Conservation (phyloP, 2,113 vertebrate genomes). For the Cairina moschata region DNA sequence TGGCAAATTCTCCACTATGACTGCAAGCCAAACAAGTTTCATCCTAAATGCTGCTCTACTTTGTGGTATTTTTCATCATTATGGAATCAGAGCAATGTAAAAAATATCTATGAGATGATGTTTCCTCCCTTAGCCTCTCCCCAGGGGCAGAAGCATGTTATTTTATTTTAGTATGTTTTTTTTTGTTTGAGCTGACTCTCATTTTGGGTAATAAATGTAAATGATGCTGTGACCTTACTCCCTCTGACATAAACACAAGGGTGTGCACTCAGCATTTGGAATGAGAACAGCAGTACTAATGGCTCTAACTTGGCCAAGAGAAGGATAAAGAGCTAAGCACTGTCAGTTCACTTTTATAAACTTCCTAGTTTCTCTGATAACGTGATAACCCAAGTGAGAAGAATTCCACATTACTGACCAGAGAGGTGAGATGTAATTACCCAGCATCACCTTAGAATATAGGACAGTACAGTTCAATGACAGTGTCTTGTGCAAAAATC, state of each 20-base stretch:
- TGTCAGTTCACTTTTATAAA: neutral
- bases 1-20: neutral
- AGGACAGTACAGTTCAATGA: neutral
- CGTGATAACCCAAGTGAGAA: neutral
- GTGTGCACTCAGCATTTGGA: neutral
- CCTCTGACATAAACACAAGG: neutral
- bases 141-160: neutral
- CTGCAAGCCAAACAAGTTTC: constrained; percentile 16
- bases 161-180: neutral
- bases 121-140: neutral
- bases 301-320: neutral
- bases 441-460: neutral
- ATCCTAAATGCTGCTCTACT: neutral
- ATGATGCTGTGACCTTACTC: neutral
- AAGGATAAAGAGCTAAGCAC: neutral
- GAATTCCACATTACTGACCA: neutral
- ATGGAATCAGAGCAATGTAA: neutral
- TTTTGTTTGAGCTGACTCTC: neutral
- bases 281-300: neutral
- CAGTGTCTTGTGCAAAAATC: neutral
- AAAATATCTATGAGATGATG: neutral
- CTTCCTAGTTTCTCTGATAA: neutral
- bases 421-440: neutral
- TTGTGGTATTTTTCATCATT: neutral
- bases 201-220: neutral